A percentile compares a stretch with the other conserved stretches of the same genome.
phyloP scores from a whole-genome alignment of 2,888 invertebrate genomes.

The Megalurothrips usitatus region DNA sequence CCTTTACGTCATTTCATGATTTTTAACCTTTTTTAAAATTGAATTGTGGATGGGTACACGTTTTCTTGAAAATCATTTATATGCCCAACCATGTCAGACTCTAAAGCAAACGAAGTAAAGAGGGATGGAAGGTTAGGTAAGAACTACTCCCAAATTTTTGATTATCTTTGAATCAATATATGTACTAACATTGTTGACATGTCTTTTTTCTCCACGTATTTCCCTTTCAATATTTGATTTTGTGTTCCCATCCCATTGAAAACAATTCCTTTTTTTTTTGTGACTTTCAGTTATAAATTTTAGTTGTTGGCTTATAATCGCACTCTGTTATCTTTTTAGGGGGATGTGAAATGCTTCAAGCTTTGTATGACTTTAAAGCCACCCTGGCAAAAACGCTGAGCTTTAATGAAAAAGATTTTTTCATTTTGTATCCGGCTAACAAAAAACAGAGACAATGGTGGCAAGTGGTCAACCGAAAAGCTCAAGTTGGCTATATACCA shows the following conservation, averaged over 20 bases:
- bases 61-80: background rate
- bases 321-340: background rate
- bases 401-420: slow-evolving; percentile 74
- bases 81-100: background rate
- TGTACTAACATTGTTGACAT: no score
- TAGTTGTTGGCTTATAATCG: background rate
- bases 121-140: slow-evolving; percentile 13
- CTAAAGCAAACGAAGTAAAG: background rate
- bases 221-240: no score
- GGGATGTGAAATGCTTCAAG: slow-evolving; percentile 67
- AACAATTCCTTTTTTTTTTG: background rate
- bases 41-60: background rate
- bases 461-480: slow-evolving; percentile 78
- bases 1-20: background rate
- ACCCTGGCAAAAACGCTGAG: slow-evolving; percentile 77
- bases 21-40: background rate
- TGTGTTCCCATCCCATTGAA: background rate
- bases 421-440: slow-evolving; percentile 72
- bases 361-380: slow-evolving; percentile 78
- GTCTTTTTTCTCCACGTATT: no score
- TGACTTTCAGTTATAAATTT: background rate
- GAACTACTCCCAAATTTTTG: background rate
- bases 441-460: slow-evolving; percentile 82
- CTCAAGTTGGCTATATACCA: slow-evolving; percentile 77
- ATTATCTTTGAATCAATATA: background rate